Base-by-base conservation (phyloP, 2,113 vertebrate genomes). In the Athene cunicularia region DNA sequence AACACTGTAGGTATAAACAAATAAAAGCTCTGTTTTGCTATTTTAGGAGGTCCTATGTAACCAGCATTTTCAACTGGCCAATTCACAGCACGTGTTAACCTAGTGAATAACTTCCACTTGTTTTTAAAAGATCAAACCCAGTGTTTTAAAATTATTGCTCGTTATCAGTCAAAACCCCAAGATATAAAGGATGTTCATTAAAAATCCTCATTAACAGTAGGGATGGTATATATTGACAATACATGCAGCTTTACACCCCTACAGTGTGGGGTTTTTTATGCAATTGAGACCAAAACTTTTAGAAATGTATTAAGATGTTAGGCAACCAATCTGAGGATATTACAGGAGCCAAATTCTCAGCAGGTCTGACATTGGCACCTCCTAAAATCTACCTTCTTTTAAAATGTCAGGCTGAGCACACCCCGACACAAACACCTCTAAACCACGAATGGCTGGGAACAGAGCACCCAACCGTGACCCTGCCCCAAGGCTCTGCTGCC, bases 61-160 rank as follows among this genome's bases (percentile, higher is more conserved):
- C 82, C 80, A 95, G 88, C 49, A 72, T 26, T 80, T 91, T 88
- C 59, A 82, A 27, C 91, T 91, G 90, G 85, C 58, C 66, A 53
- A 26, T 66, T 73, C 93, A 84, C 86, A 97, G 90, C 96, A 94
- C 26, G 11, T 85, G 32, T 73, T 91, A 62, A 96, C 33, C 71
- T n/a, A 88, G 32, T 30, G 53, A 79, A 90, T 62, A 94, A 88
- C 24, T 52, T 88, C 37, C 70, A 58, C 73, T 80, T 73, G 41
- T 37, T 95, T 67, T 76, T 28, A 49, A 85, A 64, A 17, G 23
- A 64, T 68, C 43, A 91, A 76, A 82, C 73, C 71, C 89, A 90
- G 49, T 41, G 58, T 70, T 96, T 90, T 84, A 60, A 93, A 95
- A 82, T 86, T 95, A 97, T 95, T 97, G 95, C 96, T 97, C 8